Base-by-base conservation (phyloP, 2,113 vertebrate genomes). In the Sebastes schlegelii region DNA sequence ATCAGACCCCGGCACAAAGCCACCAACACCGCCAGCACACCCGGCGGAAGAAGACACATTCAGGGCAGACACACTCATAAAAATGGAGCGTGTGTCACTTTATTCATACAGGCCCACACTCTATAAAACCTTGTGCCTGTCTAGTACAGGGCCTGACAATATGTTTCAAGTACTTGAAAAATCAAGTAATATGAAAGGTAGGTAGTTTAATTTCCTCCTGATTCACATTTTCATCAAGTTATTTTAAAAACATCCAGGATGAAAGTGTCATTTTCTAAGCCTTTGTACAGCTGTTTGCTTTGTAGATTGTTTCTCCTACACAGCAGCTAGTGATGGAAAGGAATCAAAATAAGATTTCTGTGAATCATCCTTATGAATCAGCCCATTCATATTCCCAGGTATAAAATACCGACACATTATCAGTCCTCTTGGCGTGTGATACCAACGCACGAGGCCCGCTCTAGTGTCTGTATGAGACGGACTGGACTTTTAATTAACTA, bases 1-100 rank as follows among this genome's bases (percentile, higher is more conserved):
- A 93, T 94, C 94, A 94, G 90, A 85, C 46, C 87, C 61, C 48
- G 17, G 89, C 89, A 94, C 90, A 94, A 93, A 94, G 91, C 88
- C 87, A 88, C 83, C 55, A 86, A 84, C 86, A 93, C 51, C 5
- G 48, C 71, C 11, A 19, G 81, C 58, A 80, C 81, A 80, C 77
- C 76, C 72, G 51, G 77, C 45, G 67, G 69, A 86, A 64, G 69
- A 55, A 72, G 76, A 62, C 60, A 34, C 2, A 9, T n/a, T 72
- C 63, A 55, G 55, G 42, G 43, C 42, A 65, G n/a, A 71, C 16
- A 76, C 80, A 79, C 55, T 74, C 40, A 51, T 19, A 68, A 51
- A 51, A 46, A 74, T 5, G 10, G 5, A 65, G 45, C 21, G 62
- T 52, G 63, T 68, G 51, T 19, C 8, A 68, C 19, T 61, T 48